Base-by-base conservation (phyloP, 2,888 invertebrate species). In the Phyto melanocephala region DNA sequence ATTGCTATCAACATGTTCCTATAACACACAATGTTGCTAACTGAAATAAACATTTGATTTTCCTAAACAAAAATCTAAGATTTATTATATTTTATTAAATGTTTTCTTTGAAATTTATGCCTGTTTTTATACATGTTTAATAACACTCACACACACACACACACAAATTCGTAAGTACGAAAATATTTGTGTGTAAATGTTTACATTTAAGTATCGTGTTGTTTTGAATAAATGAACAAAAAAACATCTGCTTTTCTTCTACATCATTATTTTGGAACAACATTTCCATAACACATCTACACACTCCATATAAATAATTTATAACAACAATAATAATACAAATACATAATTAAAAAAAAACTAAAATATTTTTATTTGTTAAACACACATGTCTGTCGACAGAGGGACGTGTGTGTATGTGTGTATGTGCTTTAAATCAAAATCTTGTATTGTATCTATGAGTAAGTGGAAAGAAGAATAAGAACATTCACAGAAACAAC, bases 171-270 rank as follows among this genome's bases (percentile, higher is more conserved):
- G 6, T 28, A 28, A 28, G 28, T 28, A 24, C n/a, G 15, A 3
- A 45, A 17, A 33, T 42, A 33, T 28, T 11, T 37, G 0, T 40
- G 11, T 63, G 2, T 63, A 24, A 13, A 17, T 35, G 15, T 47
- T n/a, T n/a, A 40, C 11, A 2, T n/a, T 56, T 22, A 24, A 67
- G 1, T 1, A 40, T 37, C 15, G 11, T 22, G 15, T 4, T 40
- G 2, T 4, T 24, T 1, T 62, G 28, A 50, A 62, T 62, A 62
- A 50, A 28, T 62, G 35, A 50, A 28, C 52, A 24, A 28, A 28
- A 60, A 63, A 77, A 68, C 52, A 77, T 68, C 47, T 77, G 76
- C 67, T 58, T 50, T 68, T 52, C 13, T 56, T 65, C 6, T 35
- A 45, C 13, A 56, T 70, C 28, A 28, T 28, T 5, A 28, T 11